These are phyloP conservation scores for Lepidonotus clava DNA, from an alignment of 2,888 invertebrate species.

Conservation along the genomic window DNA sequence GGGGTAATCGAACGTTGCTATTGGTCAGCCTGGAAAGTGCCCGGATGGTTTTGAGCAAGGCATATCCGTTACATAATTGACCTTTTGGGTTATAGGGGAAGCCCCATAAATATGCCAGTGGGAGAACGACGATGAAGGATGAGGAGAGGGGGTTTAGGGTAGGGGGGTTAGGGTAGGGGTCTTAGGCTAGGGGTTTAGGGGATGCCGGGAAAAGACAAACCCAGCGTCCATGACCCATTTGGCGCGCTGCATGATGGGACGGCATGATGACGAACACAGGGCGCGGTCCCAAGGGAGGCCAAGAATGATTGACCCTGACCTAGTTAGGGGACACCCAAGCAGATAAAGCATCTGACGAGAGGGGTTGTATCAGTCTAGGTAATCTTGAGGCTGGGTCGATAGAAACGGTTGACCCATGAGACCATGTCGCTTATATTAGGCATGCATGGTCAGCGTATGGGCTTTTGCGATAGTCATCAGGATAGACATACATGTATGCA, in stretches of 20 bases:
- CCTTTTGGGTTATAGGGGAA: neutral
- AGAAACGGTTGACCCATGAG: no score
- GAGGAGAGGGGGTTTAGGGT: no score
- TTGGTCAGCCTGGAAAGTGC: neutral
- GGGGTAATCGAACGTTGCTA: neutral
- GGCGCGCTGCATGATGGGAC: neutral
- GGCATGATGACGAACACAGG: neutral
- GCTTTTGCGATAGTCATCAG: no score
- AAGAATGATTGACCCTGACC: no score
- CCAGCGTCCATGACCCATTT: neutral
- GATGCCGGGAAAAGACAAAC: neutral
- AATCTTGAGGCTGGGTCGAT: no score
- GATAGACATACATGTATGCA: no score
- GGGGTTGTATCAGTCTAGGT: no score
- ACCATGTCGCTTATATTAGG: no score
- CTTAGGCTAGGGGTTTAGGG: neutral
- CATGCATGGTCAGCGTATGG: no score
- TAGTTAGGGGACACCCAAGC: no score
- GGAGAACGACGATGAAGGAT: neutral
- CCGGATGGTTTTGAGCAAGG: neutral
- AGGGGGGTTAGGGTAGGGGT: neutral
- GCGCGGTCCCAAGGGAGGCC: neutral
- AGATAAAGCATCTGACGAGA: no score
- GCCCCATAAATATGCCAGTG: neutral
- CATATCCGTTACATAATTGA: neutral